These are phyloP conservation scores for Plemyria rubiginata DNA, from an alignment of 2,888 invertebrate genomes.

Conservation along the genomic window DNA sequence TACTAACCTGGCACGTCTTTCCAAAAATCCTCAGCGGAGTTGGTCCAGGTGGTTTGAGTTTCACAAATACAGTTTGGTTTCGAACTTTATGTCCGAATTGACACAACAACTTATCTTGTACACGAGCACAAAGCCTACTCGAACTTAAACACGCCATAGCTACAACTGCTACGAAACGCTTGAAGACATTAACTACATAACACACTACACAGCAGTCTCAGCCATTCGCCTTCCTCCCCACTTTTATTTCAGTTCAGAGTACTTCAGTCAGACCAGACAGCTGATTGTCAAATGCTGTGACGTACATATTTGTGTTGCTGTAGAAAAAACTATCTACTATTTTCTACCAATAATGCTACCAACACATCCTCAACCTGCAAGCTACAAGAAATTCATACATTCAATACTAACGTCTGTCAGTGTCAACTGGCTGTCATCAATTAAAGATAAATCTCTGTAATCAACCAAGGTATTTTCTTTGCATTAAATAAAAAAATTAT, in stretches of 20 bases:
- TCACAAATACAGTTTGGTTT: slow-evolving; percentile 88
- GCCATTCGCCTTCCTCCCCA: slow-evolving; percentile 77
- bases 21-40: slow-evolving; percentile 83
- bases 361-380: neutral
- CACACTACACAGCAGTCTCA: slow-evolving; percentile 62
- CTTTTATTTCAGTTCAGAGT: slow-evolving; percentile 47
- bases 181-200: slow-evolving; percentile 83
- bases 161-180: slow-evolving; percentile 89
- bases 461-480: too few relatives aligned
- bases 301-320: slow-evolving; percentile 52
- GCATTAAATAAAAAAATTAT: too few relatives aligned
- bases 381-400: too few relatives aligned
- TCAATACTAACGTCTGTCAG: too few relatives aligned
- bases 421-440: too few relatives aligned
- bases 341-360: slow-evolving; percentile 22
- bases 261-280: slow-evolving; percentile 56
- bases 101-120: slow-evolving; percentile 91
- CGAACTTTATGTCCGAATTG: slow-evolving; percentile 90
- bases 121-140: slow-evolving; percentile 92
- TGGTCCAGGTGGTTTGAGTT: slow-evolving; percentile 87
- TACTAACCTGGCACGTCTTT: slow-evolving; percentile 80
- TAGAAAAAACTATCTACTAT: slow-evolving; percentile 21
- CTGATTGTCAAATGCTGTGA: slow-evolving; percentile 79
- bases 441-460: too few relatives aligned
- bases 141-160: slow-evolving; percentile 94